phyloP scores from a whole-genome alignment of 2,888 invertebrate species.

The Cantharis nigra region DNA sequence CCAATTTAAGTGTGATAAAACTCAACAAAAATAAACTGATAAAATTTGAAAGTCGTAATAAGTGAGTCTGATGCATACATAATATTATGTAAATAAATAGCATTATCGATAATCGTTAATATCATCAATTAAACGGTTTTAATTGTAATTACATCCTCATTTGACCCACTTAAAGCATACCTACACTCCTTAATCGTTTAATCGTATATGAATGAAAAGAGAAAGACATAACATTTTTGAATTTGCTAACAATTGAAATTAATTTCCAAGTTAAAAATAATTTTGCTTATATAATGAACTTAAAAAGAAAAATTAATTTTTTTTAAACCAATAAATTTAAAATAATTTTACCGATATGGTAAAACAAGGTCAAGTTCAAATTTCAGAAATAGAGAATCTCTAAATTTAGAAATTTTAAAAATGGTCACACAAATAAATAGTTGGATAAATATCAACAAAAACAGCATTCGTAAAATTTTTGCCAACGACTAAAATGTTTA shows the following conservation, averaged over 20 bases:
- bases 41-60: not conserved
- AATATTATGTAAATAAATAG: not conserved
- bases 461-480: not conserved
- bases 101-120: not conserved
- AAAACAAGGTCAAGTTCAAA: not conserved
- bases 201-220: not conserved
- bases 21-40: not conserved
- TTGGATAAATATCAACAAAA: slow-evolving; percentile 7
- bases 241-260: not conserved
- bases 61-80: not conserved
- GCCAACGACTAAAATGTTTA: slow-evolving; percentile 1
- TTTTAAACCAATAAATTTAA: not conserved
- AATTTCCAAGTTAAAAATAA: not conserved
- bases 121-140: not conserved
- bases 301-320: not conserved
- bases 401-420: slow-evolving; percentile 9
- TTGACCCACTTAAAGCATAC: not conserved
- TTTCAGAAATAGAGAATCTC: not conserved
- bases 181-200: not conserved
- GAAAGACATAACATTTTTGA: not conserved
- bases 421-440: slow-evolving; percentile 6
- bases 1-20: not conserved
- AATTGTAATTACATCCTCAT: not conserved
- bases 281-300: not conserved
- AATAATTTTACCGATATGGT: not conserved